Conservation (phyloP, 2,888 invertebrate genomes). For the Orthosia gracilis region DNA sequence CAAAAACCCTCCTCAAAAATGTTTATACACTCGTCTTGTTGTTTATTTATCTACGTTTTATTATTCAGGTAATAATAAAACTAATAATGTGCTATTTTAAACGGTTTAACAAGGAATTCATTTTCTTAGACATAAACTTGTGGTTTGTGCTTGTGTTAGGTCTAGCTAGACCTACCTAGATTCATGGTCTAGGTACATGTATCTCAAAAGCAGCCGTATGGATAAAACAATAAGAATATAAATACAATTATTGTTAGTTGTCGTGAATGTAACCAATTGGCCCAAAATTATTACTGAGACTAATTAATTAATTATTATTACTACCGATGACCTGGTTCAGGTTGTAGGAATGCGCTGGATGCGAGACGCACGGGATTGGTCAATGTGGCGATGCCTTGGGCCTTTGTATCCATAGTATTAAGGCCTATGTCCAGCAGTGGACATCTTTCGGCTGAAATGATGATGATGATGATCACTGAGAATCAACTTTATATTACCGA, state of each 20-base stretch:
- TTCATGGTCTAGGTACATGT: too few species aligned
- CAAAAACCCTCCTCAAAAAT: background rate
- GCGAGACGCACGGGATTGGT: too few species aligned
- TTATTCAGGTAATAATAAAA: constrained; percentile 5
- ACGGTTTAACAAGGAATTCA: background rate
- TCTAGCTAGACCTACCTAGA: too few species aligned
- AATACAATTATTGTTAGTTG: background rate
- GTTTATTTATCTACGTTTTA: constrained; percentile 14
- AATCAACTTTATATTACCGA: constrained; percentile 24
- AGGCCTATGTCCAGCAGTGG: too few species aligned
- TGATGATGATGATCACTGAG: too few species aligned
- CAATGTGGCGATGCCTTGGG: too few species aligned
- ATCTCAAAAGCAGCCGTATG: background rate
- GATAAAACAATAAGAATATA: background rate
- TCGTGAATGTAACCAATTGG: background rate
- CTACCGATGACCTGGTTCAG: too few species aligned
- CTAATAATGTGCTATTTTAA: constrained; percentile 7
- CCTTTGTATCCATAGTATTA: too few species aligned
- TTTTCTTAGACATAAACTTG: background rate
- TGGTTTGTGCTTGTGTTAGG: too few species aligned
- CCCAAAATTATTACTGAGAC: constrained; percentile 16
- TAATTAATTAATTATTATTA: too few species aligned
- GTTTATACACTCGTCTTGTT: background rate
- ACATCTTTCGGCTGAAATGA: too few species aligned
- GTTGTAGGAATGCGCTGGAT: too few species aligned